Conservation (phyloP, 2,797 vertebrate genomes). For the Onychomys arenicola region DNA sequence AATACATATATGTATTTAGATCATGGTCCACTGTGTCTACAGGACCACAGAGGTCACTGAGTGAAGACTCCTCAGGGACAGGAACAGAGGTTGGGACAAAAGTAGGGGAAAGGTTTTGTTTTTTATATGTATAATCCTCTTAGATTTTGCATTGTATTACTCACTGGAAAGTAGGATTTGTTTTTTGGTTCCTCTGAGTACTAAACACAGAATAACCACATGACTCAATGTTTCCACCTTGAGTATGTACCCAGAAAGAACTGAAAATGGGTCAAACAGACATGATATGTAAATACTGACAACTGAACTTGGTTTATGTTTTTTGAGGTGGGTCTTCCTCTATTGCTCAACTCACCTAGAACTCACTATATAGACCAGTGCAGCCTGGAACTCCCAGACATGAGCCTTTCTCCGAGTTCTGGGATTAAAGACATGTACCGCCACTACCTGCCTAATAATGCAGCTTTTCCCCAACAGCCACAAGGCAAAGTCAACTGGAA, state of each 20-base stretch:
- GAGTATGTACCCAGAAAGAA: neutral
- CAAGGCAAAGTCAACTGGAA: neutral
- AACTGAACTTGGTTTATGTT: neutral
- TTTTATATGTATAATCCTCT: neutral
- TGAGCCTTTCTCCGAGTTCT: neutral
- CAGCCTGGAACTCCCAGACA: neutral
- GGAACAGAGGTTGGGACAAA: neutral
- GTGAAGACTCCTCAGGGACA: neutral
- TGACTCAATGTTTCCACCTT: neutral
- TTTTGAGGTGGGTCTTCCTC: neutral
- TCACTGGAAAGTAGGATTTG: constrained; percentile 5
- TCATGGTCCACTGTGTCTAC: neutral
- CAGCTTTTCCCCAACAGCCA: neutral
- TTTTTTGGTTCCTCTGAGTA: constrained; percentile 18
- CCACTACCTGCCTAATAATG: neutral
- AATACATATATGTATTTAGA: neutral
- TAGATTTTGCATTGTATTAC: neutral
- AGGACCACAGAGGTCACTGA: neutral
- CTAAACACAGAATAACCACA: neutral
- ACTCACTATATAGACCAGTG: neutral
- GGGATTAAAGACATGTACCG: too few relatives aligned
- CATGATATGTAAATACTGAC: rapidly evolving
- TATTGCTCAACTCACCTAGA: neutral
- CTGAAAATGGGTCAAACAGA: neutral
- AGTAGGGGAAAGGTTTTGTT: neutral